phyloP scores from a whole-genome alignment of 1,140 invertebrate species.

The Drepana arcuata region DNA sequence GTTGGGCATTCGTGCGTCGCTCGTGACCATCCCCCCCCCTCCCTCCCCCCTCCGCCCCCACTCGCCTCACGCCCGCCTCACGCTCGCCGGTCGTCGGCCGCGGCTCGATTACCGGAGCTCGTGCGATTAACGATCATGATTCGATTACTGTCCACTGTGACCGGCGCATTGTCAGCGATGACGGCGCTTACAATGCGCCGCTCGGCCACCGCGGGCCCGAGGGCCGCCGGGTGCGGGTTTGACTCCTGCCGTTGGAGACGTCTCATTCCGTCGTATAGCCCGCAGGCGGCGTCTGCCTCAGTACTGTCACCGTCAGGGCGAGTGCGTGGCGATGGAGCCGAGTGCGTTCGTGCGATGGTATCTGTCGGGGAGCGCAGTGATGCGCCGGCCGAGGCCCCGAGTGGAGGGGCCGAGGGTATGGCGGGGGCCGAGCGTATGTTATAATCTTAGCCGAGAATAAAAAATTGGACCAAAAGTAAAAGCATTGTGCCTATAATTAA shows the following conservation, averaged over 20 bases:
- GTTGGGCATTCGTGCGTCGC: slow-evolving; percentile 39
- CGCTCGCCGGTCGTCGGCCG: slow-evolving; percentile 27
- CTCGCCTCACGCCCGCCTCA: slow-evolving; percentile 3
- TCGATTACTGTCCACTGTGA: too few relatives aligned
- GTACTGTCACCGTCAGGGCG: background rate
- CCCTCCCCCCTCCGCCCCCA: slow-evolving; percentile 3
- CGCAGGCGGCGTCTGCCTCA: background rate
- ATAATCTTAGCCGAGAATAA: too few relatives aligned
- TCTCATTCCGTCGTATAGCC: background rate
- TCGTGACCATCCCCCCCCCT: slow-evolving; percentile 35
- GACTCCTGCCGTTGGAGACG: background rate
- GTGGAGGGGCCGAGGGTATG: too few relatives aligned
- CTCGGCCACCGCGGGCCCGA: slow-evolving; percentile 1
- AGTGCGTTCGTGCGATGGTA: too few relatives aligned
- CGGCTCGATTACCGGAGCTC: slow-evolving; percentile 20
- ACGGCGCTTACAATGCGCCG: slow-evolving; percentile 1
- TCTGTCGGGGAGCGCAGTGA: too few relatives aligned
- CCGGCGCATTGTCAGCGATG: slow-evolving; percentile 12
- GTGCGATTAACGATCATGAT: slow-evolving; percentile 41
- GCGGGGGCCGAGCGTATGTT: too few relatives aligned
- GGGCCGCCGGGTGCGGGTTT: too few relatives aligned
- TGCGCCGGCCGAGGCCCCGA: too few relatives aligned
- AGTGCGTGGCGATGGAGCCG: slow-evolving; percentile 2
- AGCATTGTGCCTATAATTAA: too few relatives aligned
- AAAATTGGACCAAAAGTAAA: too few relatives aligned